Evolutionary conservation across 2,888 invertebrate genomes (phyloP).

Genomic region (Encarsia formosa): DNA sequence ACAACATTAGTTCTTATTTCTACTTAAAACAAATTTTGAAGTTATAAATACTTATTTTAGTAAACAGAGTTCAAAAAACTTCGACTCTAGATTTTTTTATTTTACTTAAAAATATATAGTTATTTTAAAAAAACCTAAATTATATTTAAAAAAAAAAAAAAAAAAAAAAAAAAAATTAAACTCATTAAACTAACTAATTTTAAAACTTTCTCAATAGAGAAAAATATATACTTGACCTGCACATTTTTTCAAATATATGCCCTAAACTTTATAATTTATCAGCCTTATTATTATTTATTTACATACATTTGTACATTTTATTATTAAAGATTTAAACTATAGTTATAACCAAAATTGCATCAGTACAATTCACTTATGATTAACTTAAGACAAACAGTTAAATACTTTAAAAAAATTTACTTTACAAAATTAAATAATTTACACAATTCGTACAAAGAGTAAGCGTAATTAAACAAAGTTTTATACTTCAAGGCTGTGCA

Average conservation of each 20-base stretch:
- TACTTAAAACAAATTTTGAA: too few relatives aligned
- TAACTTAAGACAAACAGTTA: slow-evolving; percentile 12
- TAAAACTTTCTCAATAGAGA: slow-evolving; percentile 17
- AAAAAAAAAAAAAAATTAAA: too few relatives aligned
- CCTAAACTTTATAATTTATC: slow-evolving; percentile 6
- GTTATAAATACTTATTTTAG: too few relatives aligned
- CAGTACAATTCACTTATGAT: slow-evolving; percentile 12
- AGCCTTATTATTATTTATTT: slow-evolving; percentile 14
- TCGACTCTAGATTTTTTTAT: too few relatives aligned
- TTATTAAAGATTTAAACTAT: slow-evolving; percentile 10
- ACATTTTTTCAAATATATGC: slow-evolving; percentile 1
- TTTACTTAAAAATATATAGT: too few relatives aligned
- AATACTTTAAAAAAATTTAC: slow-evolving; percentile 19
- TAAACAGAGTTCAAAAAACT: too few relatives aligned
- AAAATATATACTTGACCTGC: background rate
- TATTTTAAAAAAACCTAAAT: too few relatives aligned
- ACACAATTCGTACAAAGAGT: slow-evolving; percentile 7
- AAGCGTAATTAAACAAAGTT: slow-evolving; percentile 16
- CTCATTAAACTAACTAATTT: too few relatives aligned
- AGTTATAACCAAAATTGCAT: slow-evolving; percentile 1
- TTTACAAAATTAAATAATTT: slow-evolving; percentile 18
- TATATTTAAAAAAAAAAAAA: too few relatives aligned
- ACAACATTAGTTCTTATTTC: slow-evolving; percentile 22
- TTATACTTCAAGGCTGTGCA: slow-evolving; percentile 16
- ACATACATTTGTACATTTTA: slow-evolving; percentile 11